Percentiles rank a stretch among this genome's conserved stretches.
Conservation (phyloP, 2,888 invertebrate species). For the Lasioglossum lativentre region DNA sequence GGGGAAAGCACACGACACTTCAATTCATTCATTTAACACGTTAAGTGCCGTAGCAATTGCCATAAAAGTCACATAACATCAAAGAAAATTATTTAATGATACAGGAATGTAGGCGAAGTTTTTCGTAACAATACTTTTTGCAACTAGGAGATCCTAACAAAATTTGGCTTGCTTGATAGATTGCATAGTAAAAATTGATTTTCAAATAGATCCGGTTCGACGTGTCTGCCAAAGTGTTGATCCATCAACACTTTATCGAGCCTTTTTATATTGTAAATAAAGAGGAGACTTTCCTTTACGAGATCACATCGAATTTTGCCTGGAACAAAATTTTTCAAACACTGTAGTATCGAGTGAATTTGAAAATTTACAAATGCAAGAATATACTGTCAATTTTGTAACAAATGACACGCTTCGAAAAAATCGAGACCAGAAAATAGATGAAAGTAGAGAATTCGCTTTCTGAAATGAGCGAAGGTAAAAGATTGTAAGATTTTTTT, state of each 20-base stretch:
- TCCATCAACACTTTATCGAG: not conserved
- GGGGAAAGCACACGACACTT: not conserved
- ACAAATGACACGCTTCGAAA: not conserved
- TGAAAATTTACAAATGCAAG: no score
- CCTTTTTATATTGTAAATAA: not conserved
- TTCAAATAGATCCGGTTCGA: not conserved
- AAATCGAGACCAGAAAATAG: not conserved
- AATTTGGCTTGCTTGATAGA: not conserved
- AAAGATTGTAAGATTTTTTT: no score
- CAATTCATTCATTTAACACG: not conserved
- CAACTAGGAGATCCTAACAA: no score
- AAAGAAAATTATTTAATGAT: not conserved
- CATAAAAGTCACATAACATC: not conserved
- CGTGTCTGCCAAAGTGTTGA: not conserved
- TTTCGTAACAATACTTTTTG: no score
- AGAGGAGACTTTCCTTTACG: not conserved
- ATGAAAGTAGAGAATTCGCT: not conserved
- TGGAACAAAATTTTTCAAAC: not conserved
- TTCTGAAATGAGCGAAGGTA: no score
- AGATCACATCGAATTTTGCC: not conserved
- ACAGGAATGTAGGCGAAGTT: not conserved
- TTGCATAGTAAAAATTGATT: not conserved
- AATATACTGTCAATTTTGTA: not conserved
- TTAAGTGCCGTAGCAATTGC: not conserved
- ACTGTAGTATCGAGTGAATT: not conserved